Percentiles rank a stretch among this genome's conserved stretches.
Evolutionary conservation across 2,888 invertebrate genomes (phyloP).

Genomic region (Orthonevra nobilis): DNA sequence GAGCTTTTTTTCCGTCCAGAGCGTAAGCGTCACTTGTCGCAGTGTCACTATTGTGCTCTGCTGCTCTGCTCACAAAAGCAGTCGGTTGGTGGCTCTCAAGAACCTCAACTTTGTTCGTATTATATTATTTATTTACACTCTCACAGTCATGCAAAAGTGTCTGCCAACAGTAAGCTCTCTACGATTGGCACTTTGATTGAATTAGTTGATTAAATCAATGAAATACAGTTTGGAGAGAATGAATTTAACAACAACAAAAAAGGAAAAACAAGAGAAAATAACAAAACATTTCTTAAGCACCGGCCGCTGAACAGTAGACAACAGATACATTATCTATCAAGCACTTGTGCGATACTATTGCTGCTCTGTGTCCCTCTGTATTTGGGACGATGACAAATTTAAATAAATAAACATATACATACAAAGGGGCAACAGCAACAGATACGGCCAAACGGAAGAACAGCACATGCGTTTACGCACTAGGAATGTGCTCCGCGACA

Average conservation of each 20-base stretch:
- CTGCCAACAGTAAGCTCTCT: neutral
- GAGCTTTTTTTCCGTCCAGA: slow-evolving; percentile 62
- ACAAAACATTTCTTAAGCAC: too few species aligned
- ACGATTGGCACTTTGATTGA: slow-evolving; percentile 59
- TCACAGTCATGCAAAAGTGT: slow-evolving; percentile 18
- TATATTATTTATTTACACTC: slow-evolving; percentile 19
- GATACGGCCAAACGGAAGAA: neutral
- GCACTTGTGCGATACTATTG: slow-evolving; percentile 19
- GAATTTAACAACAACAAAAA: slow-evolving; percentile 31
- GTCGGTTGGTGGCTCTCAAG: slow-evolving; percentile 21
- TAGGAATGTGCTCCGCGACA: slow-evolving; percentile 15
- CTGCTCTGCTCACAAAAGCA: slow-evolving; percentile 24
- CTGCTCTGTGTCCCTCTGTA: slow-evolving; percentile 15
- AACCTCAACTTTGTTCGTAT: slow-evolving; percentile 19
- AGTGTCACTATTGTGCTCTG: too few species aligned
- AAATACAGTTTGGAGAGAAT: slow-evolving; percentile 14
- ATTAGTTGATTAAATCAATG: slow-evolving; percentile 63
- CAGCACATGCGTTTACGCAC: slow-evolving; percentile 47
- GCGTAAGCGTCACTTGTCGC: slow-evolving; percentile 9
- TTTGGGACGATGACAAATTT: slow-evolving; percentile 55
- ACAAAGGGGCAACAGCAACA: neutral
- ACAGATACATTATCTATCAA: slow-evolving; percentile 31
- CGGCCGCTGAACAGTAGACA: slow-evolving; percentile 17
- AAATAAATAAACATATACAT: slow-evolving; percentile 39
- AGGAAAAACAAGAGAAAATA: too few species aligned